Percentiles rank a stretch among this genome's conserved stretches.
Conservation (phyloP, 1,140 invertebrate species). For the Drosophila melanica region DNA sequence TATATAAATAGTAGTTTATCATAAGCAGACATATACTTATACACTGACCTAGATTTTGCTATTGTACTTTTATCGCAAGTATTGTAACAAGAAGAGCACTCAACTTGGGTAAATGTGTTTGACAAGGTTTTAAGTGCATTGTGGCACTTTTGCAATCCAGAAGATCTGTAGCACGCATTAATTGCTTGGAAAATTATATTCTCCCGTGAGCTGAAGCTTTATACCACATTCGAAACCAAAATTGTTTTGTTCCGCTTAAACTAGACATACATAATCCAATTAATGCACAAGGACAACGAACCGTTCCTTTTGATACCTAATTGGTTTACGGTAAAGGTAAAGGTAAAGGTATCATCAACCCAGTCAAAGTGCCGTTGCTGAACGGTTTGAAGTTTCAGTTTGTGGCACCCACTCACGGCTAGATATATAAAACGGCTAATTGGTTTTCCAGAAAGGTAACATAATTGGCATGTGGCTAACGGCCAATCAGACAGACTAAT, state of each 20-base stretch:
- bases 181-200: conserved; percentile 36
- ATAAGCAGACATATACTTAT: not conserved
- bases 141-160: too few species aligned
- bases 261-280: conserved; percentile 78
- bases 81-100: not conserved
- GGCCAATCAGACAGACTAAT: conserved; percentile 62
- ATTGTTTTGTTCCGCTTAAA: conserved; percentile 63
- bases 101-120: too few species aligned
- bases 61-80: too few species aligned
- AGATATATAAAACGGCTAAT: conserved; percentile 65
- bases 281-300: conserved; percentile 70
- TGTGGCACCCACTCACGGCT: conserved; percentile 41
- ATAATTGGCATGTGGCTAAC: conserved; percentile 65
- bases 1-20: not conserved
- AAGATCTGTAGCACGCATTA: not conserved
- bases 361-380: conserved; percentile 12
- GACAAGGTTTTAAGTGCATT: too few species aligned
- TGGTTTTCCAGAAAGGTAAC: conserved; percentile 68
- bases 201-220: conserved; percentile 19
- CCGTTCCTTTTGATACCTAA: conserved; percentile 66
- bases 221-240: conserved; percentile 39
- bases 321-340: conserved; percentile 61
- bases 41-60: too few species aligned
- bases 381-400: conserved; percentile 67
- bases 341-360: conserved; percentile 23